Conservation (phyloP, 2,888 invertebrate species). For the Pyrochroa serraticornis region DNA sequence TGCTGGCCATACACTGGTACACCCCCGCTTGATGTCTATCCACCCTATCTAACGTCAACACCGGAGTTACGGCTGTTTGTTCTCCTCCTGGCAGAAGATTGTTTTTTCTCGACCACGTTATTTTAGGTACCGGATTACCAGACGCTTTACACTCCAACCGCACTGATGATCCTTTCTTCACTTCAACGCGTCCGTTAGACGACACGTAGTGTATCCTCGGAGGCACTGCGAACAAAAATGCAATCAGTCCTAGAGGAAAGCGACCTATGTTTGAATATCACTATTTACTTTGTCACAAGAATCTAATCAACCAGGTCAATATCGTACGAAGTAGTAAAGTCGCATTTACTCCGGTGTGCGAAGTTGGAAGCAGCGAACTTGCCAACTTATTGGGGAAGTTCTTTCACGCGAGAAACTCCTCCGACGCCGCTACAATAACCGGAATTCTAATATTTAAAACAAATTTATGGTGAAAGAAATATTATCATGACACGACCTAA, state of each 20-base stretch:
- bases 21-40: slow-evolving; percentile 69
- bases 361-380: too few relatives aligned
- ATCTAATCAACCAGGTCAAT: not conserved
- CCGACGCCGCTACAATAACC: too few relatives aligned
- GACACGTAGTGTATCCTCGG: slow-evolving; percentile 68
- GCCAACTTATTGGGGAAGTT: too few relatives aligned
- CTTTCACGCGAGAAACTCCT: too few relatives aligned
- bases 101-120: slow-evolving; percentile 63
- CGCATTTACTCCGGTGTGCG: too few relatives aligned
- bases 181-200: slow-evolving; percentile 68
- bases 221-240: slow-evolving; percentile 61
- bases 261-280: too few relatives aligned
- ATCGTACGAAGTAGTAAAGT: not conserved
- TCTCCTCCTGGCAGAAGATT: slow-evolving; percentile 64
- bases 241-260: slow-evolving; percentile 5
- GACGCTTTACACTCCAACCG: slow-evolving; percentile 60
- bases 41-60: slow-evolving; percentile 66
- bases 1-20: slow-evolving; percentile 68
- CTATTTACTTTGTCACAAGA: too few relatives aligned
- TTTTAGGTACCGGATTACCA: slow-evolving; percentile 62
- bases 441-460: too few relatives aligned
- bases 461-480: too few relatives aligned
- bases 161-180: slow-evolving; percentile 62
- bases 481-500: too few relatives aligned
- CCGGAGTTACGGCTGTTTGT: slow-evolving; percentile 65